Percentiles rank a stretch among this genome's conserved stretches.
Conservation (phyloP, 2,888 invertebrate species). For the Plagiodera versicolora region DNA sequence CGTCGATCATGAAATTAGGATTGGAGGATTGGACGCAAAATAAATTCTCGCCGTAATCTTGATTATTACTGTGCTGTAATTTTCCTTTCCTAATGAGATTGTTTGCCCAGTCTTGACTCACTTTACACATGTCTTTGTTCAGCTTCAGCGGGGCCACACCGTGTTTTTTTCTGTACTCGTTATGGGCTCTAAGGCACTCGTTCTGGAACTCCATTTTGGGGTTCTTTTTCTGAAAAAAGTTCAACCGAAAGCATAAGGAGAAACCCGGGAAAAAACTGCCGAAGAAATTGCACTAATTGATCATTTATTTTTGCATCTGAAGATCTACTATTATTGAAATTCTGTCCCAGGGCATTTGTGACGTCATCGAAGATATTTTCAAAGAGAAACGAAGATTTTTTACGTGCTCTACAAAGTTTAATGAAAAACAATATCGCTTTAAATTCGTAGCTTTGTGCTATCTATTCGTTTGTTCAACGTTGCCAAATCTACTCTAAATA, state of each 20-base stretch:
- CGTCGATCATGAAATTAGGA: conserved; percentile 65
- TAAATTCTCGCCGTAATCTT: conserved; percentile 67
- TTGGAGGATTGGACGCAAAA: conserved; percentile 71
- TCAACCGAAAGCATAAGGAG: neutral
- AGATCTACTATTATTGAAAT: too few species aligned
- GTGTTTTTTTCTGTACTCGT: conserved; percentile 61
- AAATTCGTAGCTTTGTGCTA: too few species aligned
- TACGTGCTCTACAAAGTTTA: too few species aligned
- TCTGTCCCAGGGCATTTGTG: too few species aligned
- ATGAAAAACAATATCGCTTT: too few species aligned
- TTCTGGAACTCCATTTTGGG: conserved; percentile 48
- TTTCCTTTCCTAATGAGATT: conserved; percentile 58
- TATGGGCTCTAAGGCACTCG: conserved; percentile 63
- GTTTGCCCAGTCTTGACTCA: conserved; percentile 60
- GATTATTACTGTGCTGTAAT: conserved; percentile 61
- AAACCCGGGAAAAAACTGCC: neutral
- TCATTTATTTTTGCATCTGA: too few species aligned
- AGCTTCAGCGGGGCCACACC: conserved; percentile 61
- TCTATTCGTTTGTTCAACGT: too few species aligned
- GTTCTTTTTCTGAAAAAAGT: conserved; percentile 40
- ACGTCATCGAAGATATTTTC: too few species aligned
- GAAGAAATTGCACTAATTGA: too few species aligned
- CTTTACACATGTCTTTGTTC: conserved; percentile 58
- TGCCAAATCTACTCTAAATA: too few species aligned
- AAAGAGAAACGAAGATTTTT: too few species aligned